phyloP scores from a whole-genome alignment of 2,888 invertebrate species.

The Machimus atricapillus region DNA sequence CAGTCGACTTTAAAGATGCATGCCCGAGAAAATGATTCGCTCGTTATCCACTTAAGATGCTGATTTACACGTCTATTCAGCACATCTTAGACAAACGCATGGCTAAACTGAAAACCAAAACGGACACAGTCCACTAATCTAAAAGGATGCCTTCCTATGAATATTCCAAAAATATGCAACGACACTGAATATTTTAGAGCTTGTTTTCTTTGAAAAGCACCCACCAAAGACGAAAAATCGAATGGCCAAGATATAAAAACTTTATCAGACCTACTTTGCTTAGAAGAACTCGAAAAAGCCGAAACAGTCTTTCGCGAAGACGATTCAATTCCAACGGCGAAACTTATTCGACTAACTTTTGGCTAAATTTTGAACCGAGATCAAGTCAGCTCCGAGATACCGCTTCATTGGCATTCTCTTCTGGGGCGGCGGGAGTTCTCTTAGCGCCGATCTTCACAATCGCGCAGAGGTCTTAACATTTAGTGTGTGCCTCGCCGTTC shows the following conservation, averaged over 20 bases:
- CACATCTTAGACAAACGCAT: not conserved
- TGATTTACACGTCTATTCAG: not conserved
- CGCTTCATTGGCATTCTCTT: not conserved
- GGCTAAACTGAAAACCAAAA: not conserved
- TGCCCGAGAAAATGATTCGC: not conserved
- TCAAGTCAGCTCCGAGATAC: conserved; percentile 6
- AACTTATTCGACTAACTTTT: conserved; percentile 45
- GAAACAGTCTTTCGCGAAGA: conserved; percentile 18
- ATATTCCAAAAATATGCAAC: not conserved
- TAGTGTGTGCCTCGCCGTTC: not conserved
- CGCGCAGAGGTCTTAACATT: not conserved
- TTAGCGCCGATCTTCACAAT: not conserved
- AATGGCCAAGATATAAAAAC: not conserved
- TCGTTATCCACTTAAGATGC: conserved; percentile 16
- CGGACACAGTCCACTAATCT: not conserved
- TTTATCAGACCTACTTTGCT: not conserved
- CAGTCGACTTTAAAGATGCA: not conserved
- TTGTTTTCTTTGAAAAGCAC: conserved; percentile 1
- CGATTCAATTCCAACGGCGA: conserved; percentile 46
- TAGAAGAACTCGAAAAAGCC: not conserved
- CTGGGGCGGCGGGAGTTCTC: not conserved
- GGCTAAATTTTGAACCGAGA: conserved; percentile 17
- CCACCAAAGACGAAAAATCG: not conserved
- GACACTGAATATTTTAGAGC: not conserved
- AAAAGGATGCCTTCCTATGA: not conserved